phyloP scores from a whole-genome alignment of 2,113 vertebrate species.

The Erythrocebus patas region DNA sequence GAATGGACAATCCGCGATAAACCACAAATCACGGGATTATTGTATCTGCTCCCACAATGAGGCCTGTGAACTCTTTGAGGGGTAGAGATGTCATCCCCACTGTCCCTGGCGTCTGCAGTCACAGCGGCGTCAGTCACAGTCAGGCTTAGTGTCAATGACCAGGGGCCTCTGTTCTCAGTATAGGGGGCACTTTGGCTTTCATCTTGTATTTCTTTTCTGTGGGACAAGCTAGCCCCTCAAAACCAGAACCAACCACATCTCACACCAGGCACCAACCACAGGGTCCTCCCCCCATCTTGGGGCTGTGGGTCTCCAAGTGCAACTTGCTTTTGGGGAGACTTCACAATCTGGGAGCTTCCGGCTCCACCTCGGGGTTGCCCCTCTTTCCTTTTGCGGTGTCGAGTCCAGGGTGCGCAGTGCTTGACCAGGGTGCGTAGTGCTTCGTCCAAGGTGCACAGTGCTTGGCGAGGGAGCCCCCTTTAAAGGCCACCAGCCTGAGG shows the following conservation, averaged over 20 bases:
- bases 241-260: neutral
- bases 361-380: neutral
- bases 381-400: neutral
- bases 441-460: neutral
- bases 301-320: neutral
- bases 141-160: neutral
- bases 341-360: rapidly evolving
- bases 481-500: neutral
- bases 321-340: neutral
- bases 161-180: neutral
- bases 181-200: neutral
- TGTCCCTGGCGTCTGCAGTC: neutral
- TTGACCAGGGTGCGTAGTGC: neutral
- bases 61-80: neutral
- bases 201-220: neutral
- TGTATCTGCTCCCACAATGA: neutral
- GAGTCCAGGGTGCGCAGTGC: neutral
- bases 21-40: neutral
- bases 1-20: neutral
- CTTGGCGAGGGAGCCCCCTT: neutral
- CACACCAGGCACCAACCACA: neutral
- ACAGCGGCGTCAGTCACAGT: rapidly evolving
- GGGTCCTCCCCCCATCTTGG: neutral
- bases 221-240: neutral
- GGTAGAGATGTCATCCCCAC: neutral